Base-by-base conservation (phyloP, 2,113 vertebrate species). In the Lepidothrix coronata region DNA sequence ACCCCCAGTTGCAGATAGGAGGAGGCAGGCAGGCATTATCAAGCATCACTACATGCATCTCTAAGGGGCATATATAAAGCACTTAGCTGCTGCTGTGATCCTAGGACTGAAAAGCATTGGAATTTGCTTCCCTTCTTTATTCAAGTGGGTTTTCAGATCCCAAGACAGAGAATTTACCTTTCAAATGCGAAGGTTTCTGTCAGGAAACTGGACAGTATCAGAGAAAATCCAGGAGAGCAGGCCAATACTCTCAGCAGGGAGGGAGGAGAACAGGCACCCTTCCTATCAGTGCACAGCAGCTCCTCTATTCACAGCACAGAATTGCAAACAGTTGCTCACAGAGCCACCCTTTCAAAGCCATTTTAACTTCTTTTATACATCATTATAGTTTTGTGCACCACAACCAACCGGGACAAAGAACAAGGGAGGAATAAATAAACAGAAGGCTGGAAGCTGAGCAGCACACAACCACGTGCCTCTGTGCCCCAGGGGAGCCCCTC, bases 91-190 rank as follows among this genome's bases (percentile, higher is more conserved):
- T 75, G 61, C 76, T 71, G 52, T 71, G 65, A 51, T 39, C 67
- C 31, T 49, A 48, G 39, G 48, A 31, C 35, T 61, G 37, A 58
- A 20, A 62, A 89, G 65, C 46, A 24, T 19, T 81, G 54, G 20
- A 21, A 88, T 92, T 94, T 84, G 8, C 49, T 84, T 86, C 25
- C 27, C 28, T 77, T 80, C 72, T 92, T 91, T 81, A 81, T 75
- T 67, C 43, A 39, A 33, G 23, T 78, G 33, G 15, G 30, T 59
- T 89, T 92, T 81, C 39, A 85, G 33, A 35, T 63, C 37, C 76
- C 13, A 14, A 74, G 72, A 61, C 79, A 88, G 31, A 59, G 19
- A 85, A 81, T 71, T 58, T 66, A 16, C 39, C 37, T 85, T 80
- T 83, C 13, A 74, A 48, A 33, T 74, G 27, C 1, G 2, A 77